Evolutionary conservation across 2,888 invertebrate genomes (phyloP), one percentile per base, ranked within the genome.

Genomic region (Adineta ricciae): DNA sequence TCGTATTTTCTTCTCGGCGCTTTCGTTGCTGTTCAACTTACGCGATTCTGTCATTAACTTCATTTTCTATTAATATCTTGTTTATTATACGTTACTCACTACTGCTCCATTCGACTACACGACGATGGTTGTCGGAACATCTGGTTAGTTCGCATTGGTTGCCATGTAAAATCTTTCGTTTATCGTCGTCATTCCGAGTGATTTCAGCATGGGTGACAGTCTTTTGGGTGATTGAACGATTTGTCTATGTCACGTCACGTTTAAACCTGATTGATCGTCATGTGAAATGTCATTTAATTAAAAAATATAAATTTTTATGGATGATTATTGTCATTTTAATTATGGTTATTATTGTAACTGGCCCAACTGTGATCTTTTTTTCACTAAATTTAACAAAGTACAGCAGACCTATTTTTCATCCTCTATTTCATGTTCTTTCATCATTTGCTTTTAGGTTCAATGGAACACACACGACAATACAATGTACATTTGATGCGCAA

Each of bases 101-200:
- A n/a, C n/a, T 78, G 14, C n/a, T 78, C 11, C 38, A 78, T 78
- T 78, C 78, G 41, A 41, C 78, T 24, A 41, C 78, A 41, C 41
- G 78, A 78, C 38, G 41, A 41, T 78, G 78, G 78, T n/a, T 78
- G n/a, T 78, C 78, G 3, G 64, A 64, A 16, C 38, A 41, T n/a
- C 1, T 41, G 24, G 78, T 78, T 50, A 16, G 8, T 50, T 2
- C 24, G 14, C 27, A 36, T 41, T 52, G 83, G 54, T 27, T 83
- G 14, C 36, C 36, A n/a, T 83, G 83, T 54, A 83, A 52, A 54
- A 36, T 54, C 5, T 54, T 14, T 83, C 83, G 83, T 50, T 56
- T 83, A 83, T 83, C 83, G 36, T 56, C 54, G 24, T 83, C 38
- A 24, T n/a, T 56, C 9, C 46, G 83, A n/a, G 50, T 83, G 11